Conservation (phyloP, 2,888 invertebrate species). For the Schizotus pectinicornis region DNA sequence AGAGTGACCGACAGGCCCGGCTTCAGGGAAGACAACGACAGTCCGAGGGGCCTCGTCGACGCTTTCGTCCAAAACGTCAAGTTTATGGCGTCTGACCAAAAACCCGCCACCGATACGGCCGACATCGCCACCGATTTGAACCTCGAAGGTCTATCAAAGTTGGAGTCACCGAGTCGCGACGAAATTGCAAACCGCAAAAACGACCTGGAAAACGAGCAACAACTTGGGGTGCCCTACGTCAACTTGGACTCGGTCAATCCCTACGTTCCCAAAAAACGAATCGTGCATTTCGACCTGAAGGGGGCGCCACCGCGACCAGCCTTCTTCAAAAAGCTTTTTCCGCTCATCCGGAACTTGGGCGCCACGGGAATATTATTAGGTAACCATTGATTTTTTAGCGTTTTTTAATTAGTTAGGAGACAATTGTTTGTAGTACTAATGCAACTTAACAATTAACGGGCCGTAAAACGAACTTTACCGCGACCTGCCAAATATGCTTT, state of each 20-base stretch:
- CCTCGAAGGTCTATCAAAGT: slow-evolving; percentile 41
- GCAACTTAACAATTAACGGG: no score
- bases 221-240: slow-evolving; percentile 58
- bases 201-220: slow-evolving; percentile 50
- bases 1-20: slow-evolving; percentile 33
- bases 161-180: slow-evolving; percentile 55
- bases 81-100: slow-evolving; percentile 43
- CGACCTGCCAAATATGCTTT: no score
- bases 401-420: slow-evolving; percentile 12
- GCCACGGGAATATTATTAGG: slow-evolving; percentile 70
- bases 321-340: slow-evolving; percentile 66
- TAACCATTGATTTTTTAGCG: slow-evolving; percentile 23
- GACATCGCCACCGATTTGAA: slow-evolving; percentile 32
- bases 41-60: slow-evolving; percentile 38
- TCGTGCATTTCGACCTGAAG: slow-evolving; percentile 83
- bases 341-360: slow-evolving; percentile 66
- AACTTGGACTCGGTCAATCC: slow-evolving; percentile 55
- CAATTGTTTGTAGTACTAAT: no score
- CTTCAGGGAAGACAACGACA: slow-evolving; percentile 37
- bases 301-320: slow-evolving; percentile 74
- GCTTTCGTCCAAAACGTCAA: slow-evolving; percentile 44
- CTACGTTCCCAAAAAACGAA: slow-evolving; percentile 61
- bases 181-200: slow-evolving; percentile 48
- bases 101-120: slow-evolving; percentile 25
- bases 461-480: no score